Evolutionary conservation across 2,888 invertebrate species (phyloP), one percentile per base, ranked within the genome.

Genomic region (Ormyrus pomaceus): DNA sequence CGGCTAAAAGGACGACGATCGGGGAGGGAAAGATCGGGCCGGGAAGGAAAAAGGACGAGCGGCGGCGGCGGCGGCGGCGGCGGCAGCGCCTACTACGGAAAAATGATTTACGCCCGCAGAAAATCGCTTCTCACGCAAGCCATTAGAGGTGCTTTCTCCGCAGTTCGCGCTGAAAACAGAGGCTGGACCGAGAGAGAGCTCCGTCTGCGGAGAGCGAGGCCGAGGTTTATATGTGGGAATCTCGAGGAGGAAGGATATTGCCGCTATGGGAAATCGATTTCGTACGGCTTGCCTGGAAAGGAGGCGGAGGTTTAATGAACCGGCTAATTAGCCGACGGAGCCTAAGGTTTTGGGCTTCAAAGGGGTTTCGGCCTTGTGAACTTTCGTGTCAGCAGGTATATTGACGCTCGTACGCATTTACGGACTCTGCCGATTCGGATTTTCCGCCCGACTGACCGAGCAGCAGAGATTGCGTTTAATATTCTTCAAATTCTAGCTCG

Each of bases 81-180:
- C 46, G 8, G 2, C 59, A 7, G 46, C 7, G 11, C 11, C 56
- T 66, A 19, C 48, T 64, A 34, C 34, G 74, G 73, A 79, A 69
- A 74, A 79, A 70, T 79, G 79, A 79, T 79, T 79, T 74, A 79
- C 73, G 46, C 46, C 34, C 11, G 46, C 34, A 59, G 61, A 73
- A 74, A 69, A 74, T 73, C 69, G 13, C 58, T 79, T 79, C 79
- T 79, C 79, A 74, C 79, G 79, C 61, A 61, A 61, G 46, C 50
- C 62, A 56, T 56, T 76, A 69, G 62, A 5, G 34, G 50, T 19
- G 69, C 8, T 46, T 7, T 6, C 58, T 46, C 69, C 48, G 46
- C 0, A 6, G 13, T n/a, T 45, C 48, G 2, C 8, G 50, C 2
- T 46, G 5, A 6, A 56, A 46, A 1, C n/a, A 34, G 34, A 34